Evolutionary conservation across 37 sponge, comb jelly and placozoan species (phyloP).

Genomic region (Dysidea cf. avara): DNA sequence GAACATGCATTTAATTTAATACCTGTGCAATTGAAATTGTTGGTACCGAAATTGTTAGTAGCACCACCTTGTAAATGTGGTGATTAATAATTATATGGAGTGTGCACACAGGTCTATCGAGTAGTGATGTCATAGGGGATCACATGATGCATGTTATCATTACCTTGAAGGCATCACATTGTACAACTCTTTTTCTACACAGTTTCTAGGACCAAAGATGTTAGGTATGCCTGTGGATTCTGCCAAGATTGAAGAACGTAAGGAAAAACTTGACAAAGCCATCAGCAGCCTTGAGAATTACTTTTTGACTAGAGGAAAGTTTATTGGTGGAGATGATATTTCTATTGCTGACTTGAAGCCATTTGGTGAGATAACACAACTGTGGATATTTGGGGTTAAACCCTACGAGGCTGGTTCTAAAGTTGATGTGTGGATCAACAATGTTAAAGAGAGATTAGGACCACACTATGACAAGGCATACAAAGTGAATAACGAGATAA

Average conservation of each 20-base stretch:
- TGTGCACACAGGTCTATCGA: no score
- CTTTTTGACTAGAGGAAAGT: slow-evolving; percentile 68
- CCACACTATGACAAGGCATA: slow-evolving; percentile 75
- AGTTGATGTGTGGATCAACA: slow-evolving; percentile 52
- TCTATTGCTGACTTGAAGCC: slow-evolving; percentile 82
- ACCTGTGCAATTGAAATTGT: no score
- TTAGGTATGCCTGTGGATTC: slow-evolving; percentile 22
- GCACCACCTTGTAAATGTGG: no score
- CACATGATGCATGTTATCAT: no score
- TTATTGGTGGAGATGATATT: slow-evolving; percentile 64
- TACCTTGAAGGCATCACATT: no score
- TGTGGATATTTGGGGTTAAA: slow-evolving; percentile 42
- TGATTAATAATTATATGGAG: no score
- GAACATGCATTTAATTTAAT: no score
- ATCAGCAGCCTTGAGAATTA: slow-evolving; percentile 43
- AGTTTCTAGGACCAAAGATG: slow-evolving; percentile 37
- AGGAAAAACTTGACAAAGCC: slow-evolving; percentile 12
- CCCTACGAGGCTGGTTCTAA: slow-evolving; percentile 37
- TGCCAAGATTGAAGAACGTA: slow-evolving; percentile 14
- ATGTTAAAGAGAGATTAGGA: slow-evolving; percentile 43
- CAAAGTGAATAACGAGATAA: no score
- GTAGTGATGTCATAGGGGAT: no score
- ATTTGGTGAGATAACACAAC: slow-evolving; percentile 70
- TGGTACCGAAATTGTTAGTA: no score
- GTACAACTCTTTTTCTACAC: no score